Evolutionary conservation across 2,888 invertebrate species (phyloP).

Genomic region (Tetrapedia diversipes): DNA sequence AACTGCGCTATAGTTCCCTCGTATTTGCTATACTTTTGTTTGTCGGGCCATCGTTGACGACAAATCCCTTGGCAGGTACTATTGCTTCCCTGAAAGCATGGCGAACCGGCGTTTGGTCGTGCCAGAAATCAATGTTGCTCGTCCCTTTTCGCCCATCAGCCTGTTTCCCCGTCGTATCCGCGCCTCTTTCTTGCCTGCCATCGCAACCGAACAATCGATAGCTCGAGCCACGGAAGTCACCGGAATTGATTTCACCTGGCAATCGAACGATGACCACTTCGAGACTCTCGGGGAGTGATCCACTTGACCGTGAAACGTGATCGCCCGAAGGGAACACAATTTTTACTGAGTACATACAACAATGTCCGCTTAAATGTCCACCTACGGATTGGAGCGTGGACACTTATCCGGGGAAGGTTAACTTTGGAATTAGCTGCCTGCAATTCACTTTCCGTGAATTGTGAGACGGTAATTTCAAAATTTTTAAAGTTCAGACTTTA

Average conservation of each 20-base stretch:
- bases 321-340: too few species aligned
- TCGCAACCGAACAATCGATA: slow-evolving; percentile 39
- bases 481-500: too few species aligned
- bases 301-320: too few species aligned
- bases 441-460: too few species aligned
- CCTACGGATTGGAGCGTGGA: too few species aligned
- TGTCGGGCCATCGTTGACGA: slow-evolving; percentile 30
- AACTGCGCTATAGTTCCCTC: slow-evolving; percentile 38
- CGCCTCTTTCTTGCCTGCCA: slow-evolving; percentile 7
- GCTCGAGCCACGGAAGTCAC: background rate
- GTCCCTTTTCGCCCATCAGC: slow-evolving; percentile 5
- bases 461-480: too few species aligned
- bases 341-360: too few species aligned
- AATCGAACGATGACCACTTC: background rate
- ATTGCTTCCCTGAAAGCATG: slow-evolving; percentile 40
- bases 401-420: too few species aligned
- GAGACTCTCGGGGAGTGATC: background rate
- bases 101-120: slow-evolving; percentile 24
- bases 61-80: slow-evolving; percentile 50
- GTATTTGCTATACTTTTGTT: slow-evolving; percentile 47
- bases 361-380: too few species aligned
- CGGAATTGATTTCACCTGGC: slow-evolving; percentile 10
- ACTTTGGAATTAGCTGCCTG: too few species aligned
- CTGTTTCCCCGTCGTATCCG: background rate
- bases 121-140: slow-evolving; percentile 39